Evolutionary conservation across 2,797 vertebrate genomes (phyloP), one percentile per base, ranked within the genome.

Genomic region (Momotus momota): DNA sequence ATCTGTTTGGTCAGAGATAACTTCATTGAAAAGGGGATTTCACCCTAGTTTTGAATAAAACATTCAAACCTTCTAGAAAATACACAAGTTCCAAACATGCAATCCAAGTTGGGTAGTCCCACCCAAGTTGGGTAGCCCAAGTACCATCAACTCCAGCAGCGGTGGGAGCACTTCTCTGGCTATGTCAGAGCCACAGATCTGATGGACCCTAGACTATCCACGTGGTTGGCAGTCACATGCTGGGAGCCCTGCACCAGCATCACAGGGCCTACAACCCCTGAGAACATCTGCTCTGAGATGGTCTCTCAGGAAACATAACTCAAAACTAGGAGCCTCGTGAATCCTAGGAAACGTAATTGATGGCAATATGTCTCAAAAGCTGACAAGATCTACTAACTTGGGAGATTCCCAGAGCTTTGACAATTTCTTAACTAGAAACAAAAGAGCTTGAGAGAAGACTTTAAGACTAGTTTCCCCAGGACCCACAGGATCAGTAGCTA

Each of bases 151-250:
- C n/a, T 49, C 21, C 26, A 57, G 61, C 10, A 69, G 9, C 0
- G 2, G 13, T 25, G 62, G 16, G 9, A 70, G 14, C 6, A 14
- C 4, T 25, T 69, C 40, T 16, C 64, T 54, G 67, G 20, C 54
- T 66, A 4, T 8, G 6, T 1, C 0, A 45, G 13, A 80, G 40
- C 15, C 3, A 0, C 22, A 33, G 54, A 54, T 6, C 6, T 2
- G 0, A 22, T 2, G 6, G 40, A 33, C 1, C 14, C 8, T 46
- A 35, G 27, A 14, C 7, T 10, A 4, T 22, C 33, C 16, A 3
- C 0, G 1, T 20, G n/a, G 12, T 4, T 87, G 49, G 33, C 8
- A 31, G 20, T 6, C 15, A 9, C 14, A 2, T 3, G 1, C 35
- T 40, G 11, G 25, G 29, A 80, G 16, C 10, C 40, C 61, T 1